Base-by-base conservation (phyloP, 2,113 vertebrate genomes). In the Cisticola juncidis region DNA sequence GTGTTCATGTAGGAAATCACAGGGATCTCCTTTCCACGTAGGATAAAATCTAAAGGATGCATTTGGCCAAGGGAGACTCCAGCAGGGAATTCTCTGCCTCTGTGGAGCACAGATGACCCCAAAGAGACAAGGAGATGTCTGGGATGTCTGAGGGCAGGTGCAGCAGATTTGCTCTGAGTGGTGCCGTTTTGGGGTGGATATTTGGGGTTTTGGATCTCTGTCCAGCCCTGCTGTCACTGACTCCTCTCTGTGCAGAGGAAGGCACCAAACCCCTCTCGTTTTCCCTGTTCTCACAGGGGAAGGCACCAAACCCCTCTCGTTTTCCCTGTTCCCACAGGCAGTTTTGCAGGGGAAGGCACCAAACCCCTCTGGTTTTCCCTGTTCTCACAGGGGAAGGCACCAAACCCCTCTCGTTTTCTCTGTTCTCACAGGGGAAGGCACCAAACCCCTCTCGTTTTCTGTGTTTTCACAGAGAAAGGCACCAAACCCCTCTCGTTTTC, bases 331-430 rank as follows among this genome's bases (percentile, higher is more conserved):
- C 72, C 8, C 12, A 8, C 95, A 98, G 98, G 98, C 29, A 98
- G 98, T 45, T 99, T 99, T 97, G 97, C 98, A 48, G 99, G 26
- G 73, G 68, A 14, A 58, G 56, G 29, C 53, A 35, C 31, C 40
- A 51, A 28, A 31, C 6, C 23, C 38, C n/a, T 60, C 72, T 71
- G 1, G 0, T 58, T 76, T 42, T 5, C 7, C 44, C 87, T 88
- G 28, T 35, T 86, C 72, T 9, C 12, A 8, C 95, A 98, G 98
- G 98, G 73, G 68, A 14, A 58, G 56, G 29, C 53, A 35, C 31
- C 40, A 51, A 28, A 31, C 6, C 23, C 38, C n/a, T 60, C 72
- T 71, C 1, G 0, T 58, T 76, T 42, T 5, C 7, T 40, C 87
- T 88, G 28, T 35, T 86, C 72, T 9, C 12, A 8, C 95, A 98